Percentiles rank a stretch among this genome's conserved stretches.
phyloP scores from a whole-genome alignment of 2,888 invertebrate species.

The Cephus runcator region DNA sequence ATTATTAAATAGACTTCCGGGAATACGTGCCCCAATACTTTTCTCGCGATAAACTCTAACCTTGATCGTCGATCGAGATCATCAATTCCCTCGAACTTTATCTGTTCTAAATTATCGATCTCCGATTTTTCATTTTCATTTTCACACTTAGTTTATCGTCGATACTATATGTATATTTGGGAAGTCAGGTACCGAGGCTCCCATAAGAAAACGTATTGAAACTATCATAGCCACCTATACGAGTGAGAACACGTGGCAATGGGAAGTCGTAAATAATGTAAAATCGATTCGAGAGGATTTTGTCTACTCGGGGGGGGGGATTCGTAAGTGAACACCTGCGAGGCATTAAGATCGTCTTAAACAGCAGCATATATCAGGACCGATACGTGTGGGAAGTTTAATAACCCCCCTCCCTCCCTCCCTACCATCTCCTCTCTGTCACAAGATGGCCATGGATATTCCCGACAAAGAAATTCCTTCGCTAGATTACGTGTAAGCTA shows the following conservation, averaged over 20 bases:
- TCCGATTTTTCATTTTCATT: constrained; percentile 21
- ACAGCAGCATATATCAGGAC: constrained; percentile 16
- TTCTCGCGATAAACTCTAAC: not conserved
- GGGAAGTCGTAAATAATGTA: too few species aligned
- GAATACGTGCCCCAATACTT: not conserved
- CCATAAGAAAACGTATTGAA: too few species aligned
- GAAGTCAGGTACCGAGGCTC: too few species aligned
- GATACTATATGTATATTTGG: too few species aligned
- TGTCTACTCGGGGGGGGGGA: not conserved
- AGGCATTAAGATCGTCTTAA: not conserved
- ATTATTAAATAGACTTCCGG: not conserved
- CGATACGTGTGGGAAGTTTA: constrained; percentile 46
- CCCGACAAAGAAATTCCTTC: constrained; percentile 57
- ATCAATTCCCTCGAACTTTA: not conserved
- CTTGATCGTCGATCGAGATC: not conserved
- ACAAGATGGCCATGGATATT: constrained; percentile 18
- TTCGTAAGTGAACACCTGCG: not conserved
- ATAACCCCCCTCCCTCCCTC: constrained; percentile 32
- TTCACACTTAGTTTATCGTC: constrained; percentile 4
- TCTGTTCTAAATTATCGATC: not conserved
- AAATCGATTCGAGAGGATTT: too few species aligned
- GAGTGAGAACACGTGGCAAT: too few species aligned
- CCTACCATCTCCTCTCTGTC: not conserved
- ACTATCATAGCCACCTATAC: too few species aligned
- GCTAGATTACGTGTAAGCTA: constrained; percentile 51